These are phyloP conservation scores for Callyntrura guangdongensis DNA, from an alignment of 2,888 invertebrate genomes.

Conservation along the genomic window DNA sequence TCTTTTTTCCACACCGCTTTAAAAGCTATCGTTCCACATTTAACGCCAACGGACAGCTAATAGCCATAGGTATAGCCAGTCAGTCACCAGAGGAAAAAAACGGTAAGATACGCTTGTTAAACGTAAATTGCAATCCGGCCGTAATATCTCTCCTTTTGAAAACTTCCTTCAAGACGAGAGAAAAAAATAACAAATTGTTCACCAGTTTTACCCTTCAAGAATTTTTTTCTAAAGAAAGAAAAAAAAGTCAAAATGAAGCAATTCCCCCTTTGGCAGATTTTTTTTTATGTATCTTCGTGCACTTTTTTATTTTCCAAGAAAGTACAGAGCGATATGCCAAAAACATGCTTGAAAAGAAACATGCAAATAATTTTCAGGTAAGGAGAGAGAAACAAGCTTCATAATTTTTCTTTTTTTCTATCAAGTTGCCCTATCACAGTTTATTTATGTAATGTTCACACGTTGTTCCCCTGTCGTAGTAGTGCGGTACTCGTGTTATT, in stretches of 20 bases:
- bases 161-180: too few species aligned
- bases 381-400: background rate
- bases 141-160: background rate
- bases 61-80: background rate
- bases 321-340: background rate
- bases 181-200: background rate
- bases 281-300: background rate
- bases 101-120: conserved; percentile 67
- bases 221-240: background rate
- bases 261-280: conserved; percentile 30
- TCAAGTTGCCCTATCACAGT: background rate
- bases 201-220: conserved; percentile 10
- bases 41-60: conserved; percentile 66
- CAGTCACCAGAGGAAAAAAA: background rate
- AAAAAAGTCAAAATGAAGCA: conserved; percentile 27
- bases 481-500: background rate
- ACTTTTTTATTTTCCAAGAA: conserved; percentile 7
- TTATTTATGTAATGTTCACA: conserved; percentile 45
- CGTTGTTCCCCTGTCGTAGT: conserved; percentile 18
- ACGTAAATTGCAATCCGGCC: conserved; percentile 50
- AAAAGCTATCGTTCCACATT: conserved; percentile 67
- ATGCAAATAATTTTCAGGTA: background rate
- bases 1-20: background rate
- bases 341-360: background rate
- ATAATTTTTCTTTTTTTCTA: background rate